Evolutionary conservation across 2,888 invertebrate species (phyloP), one percentile per base, ranked within the genome.

Genomic region (Trachelus stipa): DNA sequence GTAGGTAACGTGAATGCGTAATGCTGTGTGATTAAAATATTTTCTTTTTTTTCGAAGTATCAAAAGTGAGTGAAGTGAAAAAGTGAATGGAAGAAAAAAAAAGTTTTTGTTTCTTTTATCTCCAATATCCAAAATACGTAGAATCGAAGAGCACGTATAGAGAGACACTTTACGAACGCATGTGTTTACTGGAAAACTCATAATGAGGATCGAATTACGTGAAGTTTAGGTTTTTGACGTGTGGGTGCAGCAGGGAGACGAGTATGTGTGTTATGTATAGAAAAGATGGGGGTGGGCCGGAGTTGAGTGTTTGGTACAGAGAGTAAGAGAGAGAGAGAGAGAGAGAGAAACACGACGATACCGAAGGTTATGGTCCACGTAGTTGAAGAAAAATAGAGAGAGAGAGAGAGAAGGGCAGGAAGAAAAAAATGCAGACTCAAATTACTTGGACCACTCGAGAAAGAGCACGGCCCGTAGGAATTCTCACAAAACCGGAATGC

Each of bases 201-300:
- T 84, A 81, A 80, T 77, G 79, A 31, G 79, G 79, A 77, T 86
- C 83, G 71, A 82, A 77, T 85, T 86, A 71, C 71, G 31, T 33
- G 71, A 40, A 40, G 40, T 15, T 15, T 56, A 23, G 56, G 23
- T 56, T 56, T 23, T 56, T 56, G 9, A 56, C 56, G 56, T 31
- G 71, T 34, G 31, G 31, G 71, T 56, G 56, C 9, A 9, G 15
- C 56, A 6, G 6, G 56, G 23, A 2, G 23, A 56, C 9, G 23
- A 56, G 56, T 56, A 23, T 56, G 23, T 56, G 56, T 23, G 9
- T 56, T 23, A 23, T 23, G 56, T 56, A 9, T 56, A 3, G 56
- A 23, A 23, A 56, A 56, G 4, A 23, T 23, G 56, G 23, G 56
- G 56, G 56, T 56, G 23, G 56, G 23, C 0, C 23, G 9, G 15